Conservation (phyloP, 2,797 vertebrate species). For the Tolypeutes matacus region DNA sequence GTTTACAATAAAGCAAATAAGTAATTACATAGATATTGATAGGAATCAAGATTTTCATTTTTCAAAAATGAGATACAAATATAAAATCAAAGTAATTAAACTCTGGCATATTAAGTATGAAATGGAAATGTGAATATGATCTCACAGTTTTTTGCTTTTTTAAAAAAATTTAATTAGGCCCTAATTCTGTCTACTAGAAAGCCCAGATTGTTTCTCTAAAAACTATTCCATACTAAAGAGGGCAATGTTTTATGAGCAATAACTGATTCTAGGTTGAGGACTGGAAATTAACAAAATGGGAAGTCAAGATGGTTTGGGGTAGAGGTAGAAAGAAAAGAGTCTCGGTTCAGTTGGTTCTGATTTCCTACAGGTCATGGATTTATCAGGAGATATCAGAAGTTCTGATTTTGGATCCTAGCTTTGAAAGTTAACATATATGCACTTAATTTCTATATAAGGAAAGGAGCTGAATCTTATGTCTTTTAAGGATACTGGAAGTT, state of each 20-base stretch:
- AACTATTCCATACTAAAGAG: not conserved
- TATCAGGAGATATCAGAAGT: not conserved
- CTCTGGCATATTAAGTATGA: not conserved
- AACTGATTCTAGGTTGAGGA: not conserved
- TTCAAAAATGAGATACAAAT: not conserved
- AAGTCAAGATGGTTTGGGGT: not conserved
- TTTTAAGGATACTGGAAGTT: not conserved
- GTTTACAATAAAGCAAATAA: slow-evolving; percentile 16
- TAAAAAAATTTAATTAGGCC: not conserved
- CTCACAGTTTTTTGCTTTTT: not conserved
- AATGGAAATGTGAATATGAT: not conserved
- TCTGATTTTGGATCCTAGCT: not conserved
- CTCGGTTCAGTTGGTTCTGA: not conserved
- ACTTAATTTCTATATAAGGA: slow-evolving; percentile 13
- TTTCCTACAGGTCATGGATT: not conserved
- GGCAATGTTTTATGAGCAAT: not conserved
- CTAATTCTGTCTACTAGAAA: not conserved
- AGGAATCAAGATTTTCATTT: not conserved
- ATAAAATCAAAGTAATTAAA: not conserved
- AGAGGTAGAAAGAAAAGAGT: not conserved
- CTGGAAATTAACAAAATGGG: not conserved
- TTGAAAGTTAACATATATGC: not conserved
- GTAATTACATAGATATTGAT: not conserved
- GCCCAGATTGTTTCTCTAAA: not conserved
- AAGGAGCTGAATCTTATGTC: not conserved